Percentiles rank a stretch among this genome's conserved stretches.
Conservation (phyloP, 2,888 invertebrate genomes). For the Caenorhabditis plicata region DNA sequence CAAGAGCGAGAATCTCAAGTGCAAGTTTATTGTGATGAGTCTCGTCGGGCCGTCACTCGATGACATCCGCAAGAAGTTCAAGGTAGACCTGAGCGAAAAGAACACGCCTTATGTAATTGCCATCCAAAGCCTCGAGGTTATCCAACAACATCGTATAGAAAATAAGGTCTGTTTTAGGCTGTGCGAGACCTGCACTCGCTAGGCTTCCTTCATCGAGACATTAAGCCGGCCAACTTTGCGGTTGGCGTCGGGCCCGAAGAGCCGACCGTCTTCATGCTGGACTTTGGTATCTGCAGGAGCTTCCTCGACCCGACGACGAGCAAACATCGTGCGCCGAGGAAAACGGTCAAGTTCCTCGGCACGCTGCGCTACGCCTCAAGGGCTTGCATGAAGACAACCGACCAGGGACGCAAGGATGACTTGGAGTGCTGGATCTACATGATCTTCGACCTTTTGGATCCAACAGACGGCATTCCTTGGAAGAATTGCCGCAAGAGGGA, state of each 20-base stretch:
- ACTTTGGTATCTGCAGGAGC: conserved; percentile 25
- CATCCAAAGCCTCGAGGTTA: conserved; percentile 24
- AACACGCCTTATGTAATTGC: conserved; percentile 16
- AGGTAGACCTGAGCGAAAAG: conserved; percentile 6
- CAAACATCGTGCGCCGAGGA: conserved; percentile 13
- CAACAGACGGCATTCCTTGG: conserved; percentile 27
- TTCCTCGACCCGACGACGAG: conserved; percentile 13
- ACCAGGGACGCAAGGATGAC: conserved; percentile 29
- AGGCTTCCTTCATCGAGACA: conserved; percentile 39
- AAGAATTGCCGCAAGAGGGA: conserved; percentile 9
- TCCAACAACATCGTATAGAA: neutral
- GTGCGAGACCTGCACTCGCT: conserved; percentile 29
- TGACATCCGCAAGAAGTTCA: conserved; percentile 29
- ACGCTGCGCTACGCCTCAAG: conserved; percentile 37
- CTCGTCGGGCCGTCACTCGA: conserved; percentile 39
- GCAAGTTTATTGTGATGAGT: conserved; percentile 45
- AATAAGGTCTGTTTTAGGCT: conserved; percentile 5
- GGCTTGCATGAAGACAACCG: conserved; percentile 21
- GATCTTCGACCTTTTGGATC: conserved; percentile 32
- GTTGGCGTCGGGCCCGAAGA: conserved; percentile 24
- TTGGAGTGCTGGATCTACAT: conserved; percentile 27
- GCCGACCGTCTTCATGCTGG: conserved; percentile 17
- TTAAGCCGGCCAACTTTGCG: conserved; percentile 41
- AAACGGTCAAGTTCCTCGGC: conserved; percentile 38
- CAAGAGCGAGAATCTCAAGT: conserved; percentile 23